These are phyloP conservation scores for Leguminivora glycinivorella DNA, from an alignment of 1,140 invertebrate genomes.

Conservation along the genomic window DNA sequence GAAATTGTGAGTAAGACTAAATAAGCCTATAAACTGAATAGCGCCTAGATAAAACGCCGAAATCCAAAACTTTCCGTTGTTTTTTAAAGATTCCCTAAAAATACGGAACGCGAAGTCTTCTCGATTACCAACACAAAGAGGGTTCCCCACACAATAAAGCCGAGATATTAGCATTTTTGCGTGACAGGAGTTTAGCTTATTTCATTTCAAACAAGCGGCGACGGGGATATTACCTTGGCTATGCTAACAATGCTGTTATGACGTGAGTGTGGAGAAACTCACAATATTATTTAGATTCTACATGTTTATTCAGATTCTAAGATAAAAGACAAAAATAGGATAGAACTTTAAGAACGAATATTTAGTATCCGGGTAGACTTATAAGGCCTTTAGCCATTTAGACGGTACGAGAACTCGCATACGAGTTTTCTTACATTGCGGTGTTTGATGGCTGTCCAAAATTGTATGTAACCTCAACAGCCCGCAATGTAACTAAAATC, in stretches of 20 bases:
- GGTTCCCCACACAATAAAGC: conserved; percentile 22
- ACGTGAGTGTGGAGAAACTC: neutral
- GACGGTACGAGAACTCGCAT: too few species aligned
- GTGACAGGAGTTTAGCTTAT: conserved; percentile 24
- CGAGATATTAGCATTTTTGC: conserved; percentile 25
- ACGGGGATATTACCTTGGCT: conserved; percentile 19
- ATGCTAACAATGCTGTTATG: conserved; percentile 19
- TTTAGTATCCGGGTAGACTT: too few species aligned
- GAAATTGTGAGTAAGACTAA: too few species aligned
- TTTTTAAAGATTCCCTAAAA: conserved; percentile 19
- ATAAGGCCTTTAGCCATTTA: too few species aligned
- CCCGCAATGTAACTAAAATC: too few species aligned
- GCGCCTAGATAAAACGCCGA: neutral
- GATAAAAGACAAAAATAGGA: neutral
- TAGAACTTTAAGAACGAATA: too few species aligned
- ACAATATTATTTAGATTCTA: neutral
- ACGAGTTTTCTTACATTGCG: too few species aligned
- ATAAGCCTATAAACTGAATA: conserved; percentile 6
- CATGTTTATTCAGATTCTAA: too few species aligned
- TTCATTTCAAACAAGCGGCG: conserved; percentile 20
- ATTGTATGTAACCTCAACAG: too few species aligned
- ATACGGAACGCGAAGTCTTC: conserved; percentile 12
- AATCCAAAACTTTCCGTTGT: conserved; percentile 15
- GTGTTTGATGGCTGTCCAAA: too few species aligned
- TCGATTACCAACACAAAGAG: conserved; percentile 26